These are phyloP conservation scores for Eurois occulta DNA, from an alignment of 2,888 invertebrate species.

Conservation along the genomic window DNA sequence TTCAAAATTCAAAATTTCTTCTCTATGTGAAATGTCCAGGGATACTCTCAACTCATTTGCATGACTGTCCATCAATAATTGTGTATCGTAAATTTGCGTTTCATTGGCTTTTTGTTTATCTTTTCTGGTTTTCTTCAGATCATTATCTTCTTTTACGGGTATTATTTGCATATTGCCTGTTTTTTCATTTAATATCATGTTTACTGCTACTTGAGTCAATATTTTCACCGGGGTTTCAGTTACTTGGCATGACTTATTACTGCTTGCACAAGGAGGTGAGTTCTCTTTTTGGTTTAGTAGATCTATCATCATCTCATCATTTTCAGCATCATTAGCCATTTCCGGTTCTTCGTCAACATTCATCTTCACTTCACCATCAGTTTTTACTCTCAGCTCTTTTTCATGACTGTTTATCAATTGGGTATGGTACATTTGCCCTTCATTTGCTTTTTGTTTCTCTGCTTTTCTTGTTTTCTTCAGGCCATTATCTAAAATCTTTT, in stretches of 20 bases:
- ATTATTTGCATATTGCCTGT: constrained; percentile 23
- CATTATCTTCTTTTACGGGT: constrained; percentile 26
- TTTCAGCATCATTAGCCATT: background rate
- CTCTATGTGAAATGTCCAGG: too few relatives aligned
- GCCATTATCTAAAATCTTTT: constrained; percentile 40
- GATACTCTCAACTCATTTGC: constrained; percentile 12
- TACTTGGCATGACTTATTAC: constrained; percentile 27
- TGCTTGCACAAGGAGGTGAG: constrained; percentile 21
- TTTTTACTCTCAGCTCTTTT: constrained; percentile 22
- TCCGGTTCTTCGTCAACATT: constrained; percentile 7
- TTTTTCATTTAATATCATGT: constrained; percentile 36
- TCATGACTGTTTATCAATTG: constrained; percentile 34
- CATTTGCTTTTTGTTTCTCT: constrained; percentile 33
- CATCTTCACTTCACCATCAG: background rate
- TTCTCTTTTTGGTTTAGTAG: too few relatives aligned
- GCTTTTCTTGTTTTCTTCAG: constrained; percentile 25
- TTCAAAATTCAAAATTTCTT: constrained; percentile 11
- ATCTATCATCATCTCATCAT: too few relatives aligned
- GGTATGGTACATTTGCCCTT: constrained; percentile 30
- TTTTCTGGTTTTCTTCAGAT: constrained; percentile 21
- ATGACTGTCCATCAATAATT: constrained; percentile 23
- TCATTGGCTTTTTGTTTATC: constrained; percentile 8
- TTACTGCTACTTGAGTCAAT: constrained; percentile 33
- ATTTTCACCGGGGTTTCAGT: constrained; percentile 27
- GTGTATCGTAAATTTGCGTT: constrained; percentile 19